Base-by-base conservation (phyloP, 2,888 invertebrate genomes). In the Ectemnius lituratus region DNA sequence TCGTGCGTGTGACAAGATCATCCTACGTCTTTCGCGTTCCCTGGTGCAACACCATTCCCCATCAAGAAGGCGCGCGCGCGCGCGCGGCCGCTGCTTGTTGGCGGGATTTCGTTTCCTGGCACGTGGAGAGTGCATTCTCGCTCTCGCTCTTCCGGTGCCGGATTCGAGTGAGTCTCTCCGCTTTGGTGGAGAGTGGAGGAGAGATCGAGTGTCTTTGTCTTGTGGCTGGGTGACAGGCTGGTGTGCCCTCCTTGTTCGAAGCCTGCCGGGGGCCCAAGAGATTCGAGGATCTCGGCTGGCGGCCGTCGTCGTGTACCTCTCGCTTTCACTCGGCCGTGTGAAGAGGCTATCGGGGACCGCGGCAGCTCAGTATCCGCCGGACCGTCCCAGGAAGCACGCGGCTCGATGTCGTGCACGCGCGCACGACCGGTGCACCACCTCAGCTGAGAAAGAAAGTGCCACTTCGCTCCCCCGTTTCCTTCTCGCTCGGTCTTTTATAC, bases 301-400 rank as follows among this genome's bases (percentile, higher is more conserved):
- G 46, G 65, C 67, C 72, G 71, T 11, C 37, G 73, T 66, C 69
- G 70, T 66, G 62, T 76, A 79, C 84, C 84, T 86, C 84, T 86
- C 86, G 85, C 84, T 86, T 86, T 86, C 84, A 81, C 84, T 85
- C 76, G 75, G 74, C 78, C 78, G 76, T 72, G 80, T 77, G 82
- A 82, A 82, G 78, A 82, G 82, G 82, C 82, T 82, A 80, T 83
- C 79, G 77, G 77, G 77, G 71, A 57, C 67, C 71, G 47, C 75
- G 70, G 57, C 68, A 74, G 77, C 72, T 83, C 82, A 83, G 82
- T 83, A 82, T 83, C 73, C 82, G 75, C 74, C 80, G 79, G 76
- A 83, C 81, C 84, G 85, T 83, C 81, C 84, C 78, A 70, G 82
- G 75, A 79, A 75, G 81, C 82, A 76, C 70, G 83, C 75, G 77